Evolutionary conservation across 2,888 invertebrate genomes (phyloP), one percentile per base, ranked within the genome.

Genomic region (Orthonychiurus folsomi): DNA sequence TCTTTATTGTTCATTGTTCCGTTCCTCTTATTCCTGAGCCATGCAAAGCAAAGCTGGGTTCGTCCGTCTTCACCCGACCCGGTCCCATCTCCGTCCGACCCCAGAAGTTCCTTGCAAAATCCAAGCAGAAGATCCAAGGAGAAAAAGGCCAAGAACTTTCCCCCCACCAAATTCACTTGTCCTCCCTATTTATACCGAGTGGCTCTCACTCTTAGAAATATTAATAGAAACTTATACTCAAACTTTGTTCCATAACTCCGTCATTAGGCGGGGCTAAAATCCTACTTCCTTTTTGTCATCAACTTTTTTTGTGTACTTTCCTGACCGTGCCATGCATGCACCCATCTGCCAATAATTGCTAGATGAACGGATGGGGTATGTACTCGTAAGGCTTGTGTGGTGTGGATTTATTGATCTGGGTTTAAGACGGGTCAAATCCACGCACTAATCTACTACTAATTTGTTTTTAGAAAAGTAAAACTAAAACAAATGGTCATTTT

Each of bases 1-100:
- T 37, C 37, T 37, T 37, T 37, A 37, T 37, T 37, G 37, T 37
- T 37, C 37, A 37, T 37, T 37, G 37, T 37, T 37, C 37, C 37
- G 37, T 37, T 37, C n/a, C 37, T 37, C 37, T 37, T 37, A 37
- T 37, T 37, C 37, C 37, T 15, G 37, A 37, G 37, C 37, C 37
- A 37, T 37, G 37, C 37, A 37, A 37, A 37, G 9, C 15, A 37
- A 9, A 15, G 37, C 37, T 15, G 5, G 5, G 5, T 15, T 37
- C 37, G 5, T 37, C 9, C 15, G 15, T 37, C 15, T 37, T 37
- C 37, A 37, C 37, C 15, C 15, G 37, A 9, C 37, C 37, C 37
- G 15, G 37, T 37, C 37, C 37, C 37, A 37, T 9, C 37, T 37
- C 5, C 37, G 37, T 15, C 15, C n/a, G n/a, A n/a, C n/a, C n/a